phyloP scores from a whole-genome alignment of 2,797 vertebrate genomes.

The Euthynnus affinis region DNA sequence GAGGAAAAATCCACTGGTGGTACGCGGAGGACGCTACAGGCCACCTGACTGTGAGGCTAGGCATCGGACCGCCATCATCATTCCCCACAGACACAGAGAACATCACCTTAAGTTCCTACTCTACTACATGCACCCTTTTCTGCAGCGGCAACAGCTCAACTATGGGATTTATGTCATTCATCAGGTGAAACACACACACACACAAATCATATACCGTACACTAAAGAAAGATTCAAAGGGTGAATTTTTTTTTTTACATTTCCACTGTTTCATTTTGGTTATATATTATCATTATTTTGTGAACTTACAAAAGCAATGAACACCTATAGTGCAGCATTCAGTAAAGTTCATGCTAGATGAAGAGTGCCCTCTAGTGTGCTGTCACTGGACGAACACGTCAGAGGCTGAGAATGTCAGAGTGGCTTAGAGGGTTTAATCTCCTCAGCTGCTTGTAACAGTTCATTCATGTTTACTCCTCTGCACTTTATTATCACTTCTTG shows the following conservation, averaged over 20 bases:
- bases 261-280: not conserved
- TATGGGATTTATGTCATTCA: constrained; percentile 90
- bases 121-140: constrained; percentile 88
- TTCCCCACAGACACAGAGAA: constrained; percentile 87
- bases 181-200: constrained; percentile 78
- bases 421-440: constrained; percentile 38
- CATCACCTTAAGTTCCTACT: constrained; percentile 88
- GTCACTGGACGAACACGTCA: not conserved
- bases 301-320: not conserved
- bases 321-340: not conserved
- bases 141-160: constrained; percentile 88
- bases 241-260: not conserved
- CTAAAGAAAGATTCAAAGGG: not conserved
- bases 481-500: constrained; percentile 18
- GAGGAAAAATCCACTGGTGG: constrained; percentile 86
- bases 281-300: not conserved
- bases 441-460: constrained; percentile 29
- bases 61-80: constrained; percentile 85
- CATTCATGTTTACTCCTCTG: constrained; percentile 19
- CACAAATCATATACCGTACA: not conserved
- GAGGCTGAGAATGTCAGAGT: not conserved
- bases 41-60: constrained; percentile 86
- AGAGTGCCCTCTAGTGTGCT: constrained; percentile 57
- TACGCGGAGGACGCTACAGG: constrained; percentile 85
- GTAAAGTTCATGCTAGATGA: not conserved